Percentiles rank a stretch among this genome's conserved stretches.
phyloP scores from a whole-genome alignment of 1,140 invertebrate genomes.

The Microplitis demolitor region DNA sequence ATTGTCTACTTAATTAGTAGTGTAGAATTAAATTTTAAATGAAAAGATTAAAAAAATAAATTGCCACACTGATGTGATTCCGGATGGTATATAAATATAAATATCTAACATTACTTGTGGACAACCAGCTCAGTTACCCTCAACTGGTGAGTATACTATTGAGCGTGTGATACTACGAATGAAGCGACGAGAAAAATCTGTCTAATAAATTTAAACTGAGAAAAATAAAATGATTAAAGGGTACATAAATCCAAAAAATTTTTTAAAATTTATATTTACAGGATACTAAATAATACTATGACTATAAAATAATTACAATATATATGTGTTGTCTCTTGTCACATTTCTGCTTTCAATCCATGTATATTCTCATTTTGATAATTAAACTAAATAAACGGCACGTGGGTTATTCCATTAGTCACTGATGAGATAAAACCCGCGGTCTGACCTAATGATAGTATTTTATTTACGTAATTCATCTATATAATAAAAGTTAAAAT shows the following conservation, averaged over 20 bases:
- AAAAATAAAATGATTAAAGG: constrained; percentile 31
- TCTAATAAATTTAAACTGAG: constrained; percentile 5
- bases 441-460: neutral
- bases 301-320: too few relatives aligned
- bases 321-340: too few relatives aligned
- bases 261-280: too few relatives aligned
- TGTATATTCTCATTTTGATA: constrained; percentile 33
- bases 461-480: too few relatives aligned
- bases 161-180: constrained; percentile 26
- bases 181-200: constrained; percentile 15
- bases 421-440: constrained; percentile 29
- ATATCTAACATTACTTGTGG: neutral
- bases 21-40: too few relatives aligned
- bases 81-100: neutral
- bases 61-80: neutral
- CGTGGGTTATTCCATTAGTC: constrained; percentile 46
- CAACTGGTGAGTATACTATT: constrained; percentile 1
- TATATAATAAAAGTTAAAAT: too few relatives aligned
- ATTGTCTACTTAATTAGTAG: too few relatives aligned
- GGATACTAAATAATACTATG: too few relatives aligned
- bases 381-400: constrained; percentile 59
- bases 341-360: too few relatives aligned
- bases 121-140: neutral
- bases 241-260: neutral
- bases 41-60: neutral